Percentiles rank a stretch among this genome's conserved stretches.
Conservation (phyloP, 2,113 vertebrate genomes). For the Salvator merianae region DNA sequence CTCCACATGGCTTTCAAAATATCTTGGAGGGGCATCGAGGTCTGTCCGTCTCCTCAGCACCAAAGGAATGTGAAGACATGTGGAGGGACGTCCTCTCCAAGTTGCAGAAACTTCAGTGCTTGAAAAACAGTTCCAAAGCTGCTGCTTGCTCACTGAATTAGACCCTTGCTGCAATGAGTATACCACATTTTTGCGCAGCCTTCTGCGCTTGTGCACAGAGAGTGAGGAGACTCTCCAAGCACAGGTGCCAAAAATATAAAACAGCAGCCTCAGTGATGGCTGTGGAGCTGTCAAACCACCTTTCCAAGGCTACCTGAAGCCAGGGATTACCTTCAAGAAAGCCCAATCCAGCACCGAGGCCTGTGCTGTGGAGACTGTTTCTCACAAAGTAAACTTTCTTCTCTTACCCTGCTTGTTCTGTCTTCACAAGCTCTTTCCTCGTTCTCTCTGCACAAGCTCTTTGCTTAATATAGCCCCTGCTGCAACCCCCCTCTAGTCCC, state of each 20-base stretch:
- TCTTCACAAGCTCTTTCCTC: not conserved
- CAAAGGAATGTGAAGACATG: too few relatives aligned
- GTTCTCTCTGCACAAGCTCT: not conserved
- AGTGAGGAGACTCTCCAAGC: not conserved
- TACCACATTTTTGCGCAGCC: too few relatives aligned
- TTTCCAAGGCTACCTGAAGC: not conserved
- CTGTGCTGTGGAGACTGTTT: not conserved
- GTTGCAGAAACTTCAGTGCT: too few relatives aligned
- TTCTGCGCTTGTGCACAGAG: too few relatives aligned
- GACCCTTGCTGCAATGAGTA: too few relatives aligned
- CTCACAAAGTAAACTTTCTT: not conserved
- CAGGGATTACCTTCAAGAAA: not conserved
- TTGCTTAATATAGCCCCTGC: conserved; percentile 45
- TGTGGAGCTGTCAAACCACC: not conserved
- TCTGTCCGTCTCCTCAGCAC: too few relatives aligned
- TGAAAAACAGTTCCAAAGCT: too few relatives aligned
- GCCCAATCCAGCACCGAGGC: not conserved
- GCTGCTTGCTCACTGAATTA: too few relatives aligned
- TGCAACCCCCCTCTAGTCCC: conserved; percentile 25
- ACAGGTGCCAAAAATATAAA: not conserved
- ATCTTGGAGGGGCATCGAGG: too few relatives aligned
- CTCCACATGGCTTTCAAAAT: too few relatives aligned
- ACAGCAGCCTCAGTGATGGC: not conserved
- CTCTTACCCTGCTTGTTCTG: too few relatives aligned
- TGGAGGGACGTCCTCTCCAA: too few relatives aligned